Conservation (phyloP, 2,113 vertebrate genomes). For the Platycercus adscitus region DNA sequence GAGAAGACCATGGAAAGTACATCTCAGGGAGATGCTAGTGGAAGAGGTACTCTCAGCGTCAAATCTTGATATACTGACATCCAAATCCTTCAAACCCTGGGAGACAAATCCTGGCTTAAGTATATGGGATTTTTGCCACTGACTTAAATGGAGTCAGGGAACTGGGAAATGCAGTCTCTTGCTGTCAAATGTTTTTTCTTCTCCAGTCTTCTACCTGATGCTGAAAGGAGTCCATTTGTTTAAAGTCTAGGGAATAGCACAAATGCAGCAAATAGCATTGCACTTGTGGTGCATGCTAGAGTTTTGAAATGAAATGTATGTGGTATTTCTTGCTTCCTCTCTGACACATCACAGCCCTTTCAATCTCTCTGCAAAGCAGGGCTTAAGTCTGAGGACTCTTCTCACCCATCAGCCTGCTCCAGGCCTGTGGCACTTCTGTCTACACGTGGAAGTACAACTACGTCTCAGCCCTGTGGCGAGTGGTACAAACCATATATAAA, state of each 20-base stretch:
- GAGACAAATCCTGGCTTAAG: neutral
- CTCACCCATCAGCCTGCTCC: neutral
- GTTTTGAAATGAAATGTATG: neutral
- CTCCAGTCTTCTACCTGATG: neutral
- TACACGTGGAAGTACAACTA: neutral
- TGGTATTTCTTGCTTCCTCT: neutral
- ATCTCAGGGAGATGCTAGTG: neutral
- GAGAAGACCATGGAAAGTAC: neutral
- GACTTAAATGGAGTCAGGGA: neutral
- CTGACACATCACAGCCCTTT: neutral
- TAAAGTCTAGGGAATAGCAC: neutral
- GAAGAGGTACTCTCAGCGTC: neutral
- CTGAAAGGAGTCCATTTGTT: neutral
- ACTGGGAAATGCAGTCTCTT: neutral
- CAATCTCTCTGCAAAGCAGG: neutral
- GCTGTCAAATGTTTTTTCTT: neutral
- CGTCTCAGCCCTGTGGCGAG: neutral
- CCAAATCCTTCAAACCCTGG: neutral
- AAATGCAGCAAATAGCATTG: neutral
- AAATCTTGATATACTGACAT: neutral
- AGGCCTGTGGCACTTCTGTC: neutral
- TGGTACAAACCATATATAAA: neutral
- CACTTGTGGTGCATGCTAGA: neutral
- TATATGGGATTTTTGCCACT: neutral
- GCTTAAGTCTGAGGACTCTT: neutral